phyloP scores from a whole-genome alignment of 2,888 invertebrate genomes.

The Eilema depressum region DNA sequence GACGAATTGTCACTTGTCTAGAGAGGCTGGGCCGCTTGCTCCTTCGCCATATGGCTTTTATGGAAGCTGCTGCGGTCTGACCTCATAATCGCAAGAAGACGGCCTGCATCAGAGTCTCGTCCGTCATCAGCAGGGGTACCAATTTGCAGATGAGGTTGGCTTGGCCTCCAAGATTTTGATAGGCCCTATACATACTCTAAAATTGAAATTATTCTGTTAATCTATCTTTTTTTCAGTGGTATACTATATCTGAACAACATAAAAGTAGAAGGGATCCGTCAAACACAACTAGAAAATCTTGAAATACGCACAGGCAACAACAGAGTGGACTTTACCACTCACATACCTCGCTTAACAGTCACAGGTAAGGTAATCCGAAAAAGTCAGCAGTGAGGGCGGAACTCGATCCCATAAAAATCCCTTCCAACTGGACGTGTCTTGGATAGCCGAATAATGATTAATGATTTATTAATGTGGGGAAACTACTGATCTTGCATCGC shows the following conservation, averaged over 20 bases:
- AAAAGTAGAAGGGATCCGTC: neutral
- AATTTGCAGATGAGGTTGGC: too few species aligned
- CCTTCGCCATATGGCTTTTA: neutral
- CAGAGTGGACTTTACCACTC: constrained; percentile 4
- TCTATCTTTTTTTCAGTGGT: constrained; percentile 8
- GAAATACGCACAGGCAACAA: constrained; percentile 6
- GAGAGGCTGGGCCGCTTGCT: neutral
- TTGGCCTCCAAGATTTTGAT: too few species aligned
- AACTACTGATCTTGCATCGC: too few species aligned
- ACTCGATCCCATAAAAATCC: too few species aligned
- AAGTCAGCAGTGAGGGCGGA: too few species aligned
- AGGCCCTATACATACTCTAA: neutral
- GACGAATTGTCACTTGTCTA: too few species aligned
- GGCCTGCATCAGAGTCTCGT: too few species aligned
- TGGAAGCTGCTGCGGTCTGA: neutral
- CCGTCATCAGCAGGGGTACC: too few species aligned
- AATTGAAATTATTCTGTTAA: neutral
- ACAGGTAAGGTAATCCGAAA: neutral
- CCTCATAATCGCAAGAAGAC: too few species aligned
- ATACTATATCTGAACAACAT: constrained; percentile 5
- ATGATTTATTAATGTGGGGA: too few species aligned
- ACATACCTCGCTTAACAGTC: neutral
- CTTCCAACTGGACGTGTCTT: too few species aligned
- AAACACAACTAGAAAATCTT: neutral
- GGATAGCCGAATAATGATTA: too few species aligned